Percentiles rank a stretch among this genome's conserved stretches.
Evolutionary conservation across 2,797 vertebrate species (phyloP).

Genomic region (Margarornis squamiger): DNA sequence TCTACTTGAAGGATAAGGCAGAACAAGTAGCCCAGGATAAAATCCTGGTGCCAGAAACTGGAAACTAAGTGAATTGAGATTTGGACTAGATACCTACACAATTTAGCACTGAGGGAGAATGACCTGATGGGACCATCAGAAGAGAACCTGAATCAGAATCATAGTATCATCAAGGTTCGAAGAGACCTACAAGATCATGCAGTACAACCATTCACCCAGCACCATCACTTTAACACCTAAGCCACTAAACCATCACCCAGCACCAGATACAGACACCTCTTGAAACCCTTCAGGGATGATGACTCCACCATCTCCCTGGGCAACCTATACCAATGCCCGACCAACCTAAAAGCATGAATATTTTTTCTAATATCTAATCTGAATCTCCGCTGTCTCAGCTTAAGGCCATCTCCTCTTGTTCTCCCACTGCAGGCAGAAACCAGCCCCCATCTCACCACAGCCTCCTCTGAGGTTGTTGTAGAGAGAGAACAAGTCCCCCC

Average conservation of each 20-base stretch:
- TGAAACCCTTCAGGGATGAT: neutral
- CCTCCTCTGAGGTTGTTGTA: neutral
- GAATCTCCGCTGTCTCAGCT: neutral
- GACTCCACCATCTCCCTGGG: neutral
- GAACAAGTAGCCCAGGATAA: neutral
- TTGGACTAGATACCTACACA: neutral
- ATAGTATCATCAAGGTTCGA: neutral
- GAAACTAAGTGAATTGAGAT: neutral
- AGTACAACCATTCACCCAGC: neutral
- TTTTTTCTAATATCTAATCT: neutral
- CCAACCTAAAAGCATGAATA: neutral
- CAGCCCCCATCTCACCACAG: neutral
- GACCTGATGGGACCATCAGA: neutral
- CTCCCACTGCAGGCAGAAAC: neutral
- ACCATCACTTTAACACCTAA: neutral
- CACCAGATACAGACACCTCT: rapidly evolving
- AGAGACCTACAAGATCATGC: neutral
- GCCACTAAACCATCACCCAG: neutral
- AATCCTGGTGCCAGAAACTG: neutral
- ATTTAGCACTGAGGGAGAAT: neutral
- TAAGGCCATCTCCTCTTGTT: neutral
- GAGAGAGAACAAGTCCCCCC: rapidly evolving
- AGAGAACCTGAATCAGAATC: neutral
- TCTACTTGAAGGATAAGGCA: neutral
- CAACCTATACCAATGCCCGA: neutral